These are phyloP conservation scores for Gracilinanus agilis DNA, from an alignment of 2,113 vertebrate species.

Conservation along the genomic window DNA sequence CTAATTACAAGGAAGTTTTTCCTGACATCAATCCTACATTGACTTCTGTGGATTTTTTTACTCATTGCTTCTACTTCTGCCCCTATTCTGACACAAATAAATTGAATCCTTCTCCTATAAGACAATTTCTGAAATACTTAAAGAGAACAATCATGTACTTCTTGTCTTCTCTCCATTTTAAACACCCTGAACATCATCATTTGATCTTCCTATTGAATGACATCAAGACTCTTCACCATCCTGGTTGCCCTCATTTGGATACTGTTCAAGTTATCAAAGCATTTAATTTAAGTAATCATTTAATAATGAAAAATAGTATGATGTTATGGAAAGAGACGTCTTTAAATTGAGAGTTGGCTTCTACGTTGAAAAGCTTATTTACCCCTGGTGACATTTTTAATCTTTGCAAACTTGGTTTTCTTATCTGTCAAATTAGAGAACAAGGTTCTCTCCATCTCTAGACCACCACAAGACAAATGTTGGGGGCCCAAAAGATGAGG, in stretches of 20 bases:
- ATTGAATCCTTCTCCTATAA: not conserved
- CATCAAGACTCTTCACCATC: not conserved
- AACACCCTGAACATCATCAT: not conserved
- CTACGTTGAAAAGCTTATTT: not conserved
- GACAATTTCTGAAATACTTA: not conserved
- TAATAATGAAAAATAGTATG: not conserved
- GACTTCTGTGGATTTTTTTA: not conserved
- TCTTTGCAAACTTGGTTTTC: not conserved
- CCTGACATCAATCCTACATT: not conserved
- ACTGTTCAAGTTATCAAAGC: not conserved
- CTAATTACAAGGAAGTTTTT: not conserved
- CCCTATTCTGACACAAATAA: not conserved
- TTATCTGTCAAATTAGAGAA: rapidly evolving
- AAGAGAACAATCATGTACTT: not conserved
- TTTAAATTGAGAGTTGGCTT: not conserved
- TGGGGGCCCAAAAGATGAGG: not conserved
- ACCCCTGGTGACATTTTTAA: not conserved
- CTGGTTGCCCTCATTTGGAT: not conserved
- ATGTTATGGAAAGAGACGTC: not conserved
- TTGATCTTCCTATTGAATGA: not conserved
- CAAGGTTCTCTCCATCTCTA: not conserved
- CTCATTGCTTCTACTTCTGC: not conserved
- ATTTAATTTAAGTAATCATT: not conserved
- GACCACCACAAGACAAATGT: not conserved
- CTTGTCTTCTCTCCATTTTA: not conserved